Conservation (phyloP, 1,140 invertebrate genomes). For the Homalodisca vitripennis region DNA sequence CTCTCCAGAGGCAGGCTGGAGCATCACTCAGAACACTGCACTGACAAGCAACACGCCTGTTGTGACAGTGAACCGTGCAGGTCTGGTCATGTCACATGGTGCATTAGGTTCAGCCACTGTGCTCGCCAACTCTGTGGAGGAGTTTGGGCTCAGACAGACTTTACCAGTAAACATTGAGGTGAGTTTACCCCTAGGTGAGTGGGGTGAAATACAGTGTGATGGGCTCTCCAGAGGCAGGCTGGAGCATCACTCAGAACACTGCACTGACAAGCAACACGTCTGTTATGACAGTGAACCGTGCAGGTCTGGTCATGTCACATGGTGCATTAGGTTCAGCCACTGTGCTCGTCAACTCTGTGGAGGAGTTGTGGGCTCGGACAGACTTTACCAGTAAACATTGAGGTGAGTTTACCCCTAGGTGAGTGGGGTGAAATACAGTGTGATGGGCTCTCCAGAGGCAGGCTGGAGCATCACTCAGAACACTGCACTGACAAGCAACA, state of each 20-base stretch:
- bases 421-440: constrained; percentile 48
- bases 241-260: constrained; percentile 9
- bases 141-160: constrained; percentile 56
- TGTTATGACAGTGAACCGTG: neutral
- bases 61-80: neutral
- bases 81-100: neutral
- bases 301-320: neutral
- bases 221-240: constrained; percentile 20
- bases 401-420: constrained; percentile 46
- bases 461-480: neutral
- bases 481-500: constrained; percentile 6
- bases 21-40: constrained; percentile 11
- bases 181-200: constrained; percentile 46
- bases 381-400: constrained; percentile 47
- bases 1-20: constrained; percentile 3
- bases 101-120: constrained; percentile 49
- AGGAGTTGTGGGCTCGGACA: constrained; percentile 58
- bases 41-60: neutral
- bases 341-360: constrained; percentile 57
- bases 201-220: constrained; percentile 46
- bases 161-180: constrained; percentile 48
- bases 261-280: neutral
- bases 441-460: constrained; percentile 33
- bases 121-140: constrained; percentile 57
- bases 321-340: constrained; percentile 43